Percentiles rank a stretch among this genome's conserved stretches.
phyloP scores from a whole-genome alignment of 2,888 invertebrate species.

The Bellardia bayeri region DNA sequence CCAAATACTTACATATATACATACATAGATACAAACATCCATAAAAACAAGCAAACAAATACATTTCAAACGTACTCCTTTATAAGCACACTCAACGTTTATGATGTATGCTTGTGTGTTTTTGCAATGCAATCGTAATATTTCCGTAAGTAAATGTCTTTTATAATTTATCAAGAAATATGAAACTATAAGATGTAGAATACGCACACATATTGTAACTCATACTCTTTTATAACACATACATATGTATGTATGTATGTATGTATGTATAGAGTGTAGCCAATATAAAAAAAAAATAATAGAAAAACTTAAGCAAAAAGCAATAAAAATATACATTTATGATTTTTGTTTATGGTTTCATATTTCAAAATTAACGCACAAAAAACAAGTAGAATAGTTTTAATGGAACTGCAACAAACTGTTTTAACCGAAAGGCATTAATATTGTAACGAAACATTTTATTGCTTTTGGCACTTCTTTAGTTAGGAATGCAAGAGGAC shows the following conservation, averaged over 20 bases:
- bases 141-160: conserved; percentile 40
- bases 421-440: too few relatives aligned
- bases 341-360: conserved; percentile 50
- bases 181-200: conserved; percentile 19
- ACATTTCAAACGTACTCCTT: background rate
- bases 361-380: background rate
- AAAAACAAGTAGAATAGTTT: background rate
- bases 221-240: background rate
- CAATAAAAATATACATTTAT: conserved; percentile 49
- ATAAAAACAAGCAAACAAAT: background rate
- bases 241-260: background rate
- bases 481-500: too few relatives aligned
- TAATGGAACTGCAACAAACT: background rate
- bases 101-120: background rate
- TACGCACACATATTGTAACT: background rate
- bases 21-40: background rate
- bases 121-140: conserved; percentile 21
- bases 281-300: background rate
- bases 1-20: background rate
- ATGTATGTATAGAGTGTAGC: background rate
- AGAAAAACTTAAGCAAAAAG: conserved; percentile 18
- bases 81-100: background rate
- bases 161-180: conserved; percentile 36
- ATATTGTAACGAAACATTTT: too few relatives aligned
- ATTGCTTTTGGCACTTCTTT: too few relatives aligned